A percentile compares a stretch with the other conserved stretches of the same genome.
phyloP scores from a whole-genome alignment of 1,140 invertebrate species.

The Zophobas morio region DNA sequence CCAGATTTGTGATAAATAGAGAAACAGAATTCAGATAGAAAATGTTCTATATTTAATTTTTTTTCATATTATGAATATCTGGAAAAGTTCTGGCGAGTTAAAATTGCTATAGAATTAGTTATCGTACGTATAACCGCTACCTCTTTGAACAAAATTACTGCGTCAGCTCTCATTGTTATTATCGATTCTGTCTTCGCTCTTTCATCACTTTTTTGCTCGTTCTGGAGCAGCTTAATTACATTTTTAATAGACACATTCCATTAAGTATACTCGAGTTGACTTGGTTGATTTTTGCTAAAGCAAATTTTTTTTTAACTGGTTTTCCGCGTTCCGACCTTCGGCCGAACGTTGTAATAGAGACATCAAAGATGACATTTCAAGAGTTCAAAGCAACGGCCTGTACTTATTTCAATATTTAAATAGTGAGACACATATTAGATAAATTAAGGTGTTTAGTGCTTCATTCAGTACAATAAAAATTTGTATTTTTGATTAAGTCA shows the following conservation, averaged over 20 bases:
- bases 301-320: background rate
- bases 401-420: constrained; percentile 31
- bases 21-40: too few species aligned
- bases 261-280: too few species aligned
- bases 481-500: constrained; percentile 6
- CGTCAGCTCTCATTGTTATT: background rate
- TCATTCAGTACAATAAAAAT: constrained; percentile 17
- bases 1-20: too few species aligned
- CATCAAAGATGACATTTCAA: constrained; percentile 31
- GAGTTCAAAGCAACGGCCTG: constrained; percentile 2
- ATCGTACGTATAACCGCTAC: background rate
- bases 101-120: too few species aligned
- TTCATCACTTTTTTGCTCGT: background rate
- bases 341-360: constrained; percentile 7
- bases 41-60: too few species aligned
- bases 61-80: too few species aligned
- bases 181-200: constrained; percentile 2
- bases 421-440: constrained; percentile 11
- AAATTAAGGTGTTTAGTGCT: background rate
- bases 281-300: too few species aligned
- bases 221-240: background rate
- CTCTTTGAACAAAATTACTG: background rate
- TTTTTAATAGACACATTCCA: background rate
- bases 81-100: too few species aligned
- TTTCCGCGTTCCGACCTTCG: background rate